Base-by-base conservation (phyloP, 2,797 vertebrate genomes). In the Uromys caudimaculatus region DNA sequence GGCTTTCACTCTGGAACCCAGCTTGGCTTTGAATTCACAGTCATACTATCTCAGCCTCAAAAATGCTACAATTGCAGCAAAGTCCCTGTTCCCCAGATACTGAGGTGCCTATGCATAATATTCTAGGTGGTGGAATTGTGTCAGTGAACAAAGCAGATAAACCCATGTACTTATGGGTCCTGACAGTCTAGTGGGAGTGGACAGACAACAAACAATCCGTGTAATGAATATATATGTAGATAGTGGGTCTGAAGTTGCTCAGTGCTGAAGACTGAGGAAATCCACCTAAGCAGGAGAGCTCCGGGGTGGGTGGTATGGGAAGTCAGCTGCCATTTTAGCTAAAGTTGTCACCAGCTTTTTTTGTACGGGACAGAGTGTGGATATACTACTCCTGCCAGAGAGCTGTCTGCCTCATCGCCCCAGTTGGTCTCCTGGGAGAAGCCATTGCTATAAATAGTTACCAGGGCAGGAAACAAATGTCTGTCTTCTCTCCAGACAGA, bases 401-500 rank as follows among this genome's bases (percentile, higher is more conserved):
- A 76, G 38, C 69, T 84, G 24, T n/a, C 38, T 21, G 13, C 84
- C 82, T 75, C 84, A 54, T 87, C 41, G 44, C 85, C 67, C 64
- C 89, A 89, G 52, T 90, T 81, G 62, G 83, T 77, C 89, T 95
- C 93, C 81, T 85, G 91, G 76, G 79, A 96, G 64, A 95, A 93
- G 60, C 73, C 86, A 95, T 89, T 76, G 79, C 91, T 97, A 93
- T 95, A 92, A 91, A 96, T 94, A 94, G 76, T 95, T 47, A 84
- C 29, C 3, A 96, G 62, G 89, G 89, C 81, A 94, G 91, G 92
- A 87, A 96, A 96, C 79, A 91, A 95, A 95, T 60, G 69, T 78
- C 97, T 94, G 3, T 92, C 89, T 94, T 89, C 81, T 95, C 17
- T 93, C 84, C 84, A 82, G 93, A 92, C 97, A 97, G 85, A 93